Evolutionary conservation across 2,888 invertebrate species (phyloP), one percentile per base, ranked within the genome.

Genomic region (Coenonympha arcania): DNA sequence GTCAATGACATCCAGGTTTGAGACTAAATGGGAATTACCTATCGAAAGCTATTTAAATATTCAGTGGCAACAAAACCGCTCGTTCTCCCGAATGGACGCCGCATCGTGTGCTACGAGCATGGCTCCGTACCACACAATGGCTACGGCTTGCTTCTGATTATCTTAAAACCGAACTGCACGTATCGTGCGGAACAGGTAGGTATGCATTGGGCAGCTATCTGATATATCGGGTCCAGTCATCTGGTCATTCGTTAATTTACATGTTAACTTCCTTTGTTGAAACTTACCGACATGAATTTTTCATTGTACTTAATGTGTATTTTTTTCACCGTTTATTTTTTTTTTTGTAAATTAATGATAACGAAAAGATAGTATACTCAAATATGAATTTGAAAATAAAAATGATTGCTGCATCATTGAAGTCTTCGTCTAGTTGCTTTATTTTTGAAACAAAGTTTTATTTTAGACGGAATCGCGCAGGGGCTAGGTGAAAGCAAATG

Each of bases 91-190:
- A 55, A 45, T 49, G 31, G 39, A 33, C 52, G 16, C 45, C 50
- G 42, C 33, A 48, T 50, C 43, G 45, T 55, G 55, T 46, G 11
- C 13, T n/a, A n/a, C n/a, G n/a, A n/a, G n/a, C n/a, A n/a, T 31
- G 15, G 13, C 31, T 15, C 31, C 5, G 15, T 48, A 52, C 36
- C 56, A 55, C 57, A 60, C 56, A 51, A 50, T 53, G 51, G 55
- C 49, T 59, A 61, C 62, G 50, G 47, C 24, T 54, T 60, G 62
- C 62, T 60, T 69, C 63, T 71, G 57, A 71, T 59, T 58, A 58
- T 58, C 56, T 58, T 50, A 54, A 54, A 58, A 55, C 51, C 55
- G 43, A 55, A 50, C 55, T 49, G 42, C 53, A 55, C 50, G 47
- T 48, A 50, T 50, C 43, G 47, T 6, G 30, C 46, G 15, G 42